Evolutionary conservation across 2,797 vertebrate genomes (phyloP).

Genomic region (Alfaro cultratus): DNA sequence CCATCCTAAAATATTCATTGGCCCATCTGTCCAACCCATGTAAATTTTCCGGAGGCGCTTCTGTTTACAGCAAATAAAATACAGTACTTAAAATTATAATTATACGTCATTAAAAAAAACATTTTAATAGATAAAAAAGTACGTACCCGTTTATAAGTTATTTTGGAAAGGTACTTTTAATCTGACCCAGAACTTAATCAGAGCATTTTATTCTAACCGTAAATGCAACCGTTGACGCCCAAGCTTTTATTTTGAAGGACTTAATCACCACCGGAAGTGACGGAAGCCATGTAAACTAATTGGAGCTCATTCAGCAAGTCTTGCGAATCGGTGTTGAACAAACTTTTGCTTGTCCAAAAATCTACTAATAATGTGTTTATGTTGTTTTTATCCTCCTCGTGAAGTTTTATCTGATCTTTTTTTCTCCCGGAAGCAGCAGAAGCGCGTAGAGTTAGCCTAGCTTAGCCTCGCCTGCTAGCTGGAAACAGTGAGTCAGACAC

Average conservation of each 20-base stretch:
- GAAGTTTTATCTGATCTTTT: background rate
- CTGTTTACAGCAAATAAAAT: no score
- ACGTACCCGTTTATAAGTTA: no score
- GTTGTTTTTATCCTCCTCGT: background rate
- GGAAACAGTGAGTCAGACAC: background rate
- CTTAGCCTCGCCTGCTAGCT: constrained; percentile 5
- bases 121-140: no score
- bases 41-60: no score
- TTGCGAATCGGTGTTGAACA: background rate
- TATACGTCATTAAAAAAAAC: no score
- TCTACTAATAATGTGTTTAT: background rate
- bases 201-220: background rate
- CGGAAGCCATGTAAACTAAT: background rate
- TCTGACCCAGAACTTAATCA: background rate
- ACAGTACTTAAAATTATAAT: no score
- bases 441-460: background rate
- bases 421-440: background rate
- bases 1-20: no score
- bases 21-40: no score
- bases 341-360: background rate
- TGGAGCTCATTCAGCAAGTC: background rate
- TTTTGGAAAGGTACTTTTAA: background rate
- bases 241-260: background rate
- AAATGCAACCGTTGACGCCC: background rate
- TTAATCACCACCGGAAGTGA: background rate